Conservation (phyloP, 2,888 invertebrate genomes). For the Clitarchus hookeri region DNA sequence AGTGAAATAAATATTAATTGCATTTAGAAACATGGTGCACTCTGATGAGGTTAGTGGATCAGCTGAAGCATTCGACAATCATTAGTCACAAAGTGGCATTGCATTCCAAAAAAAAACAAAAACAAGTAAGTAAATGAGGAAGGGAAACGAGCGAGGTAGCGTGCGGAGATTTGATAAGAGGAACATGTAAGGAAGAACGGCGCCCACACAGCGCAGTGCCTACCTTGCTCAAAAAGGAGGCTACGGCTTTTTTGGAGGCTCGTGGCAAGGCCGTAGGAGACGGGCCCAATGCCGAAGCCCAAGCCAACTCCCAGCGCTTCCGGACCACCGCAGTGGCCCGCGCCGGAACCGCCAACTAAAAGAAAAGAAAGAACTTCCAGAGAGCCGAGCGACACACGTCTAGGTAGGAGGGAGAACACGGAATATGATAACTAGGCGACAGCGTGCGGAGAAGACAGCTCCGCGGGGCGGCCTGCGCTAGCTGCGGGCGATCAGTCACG, state of each 20-base stretch:
- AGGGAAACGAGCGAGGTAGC: background rate
- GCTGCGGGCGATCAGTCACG: too few relatives aligned
- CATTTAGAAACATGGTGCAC: background rate
- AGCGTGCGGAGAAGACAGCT: background rate
- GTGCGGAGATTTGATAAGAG: background rate
- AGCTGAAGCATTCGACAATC: background rate
- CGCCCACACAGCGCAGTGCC: conserved; percentile 46
- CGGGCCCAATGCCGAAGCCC: conserved; percentile 52
- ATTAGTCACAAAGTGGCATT: background rate
- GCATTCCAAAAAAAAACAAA: background rate
- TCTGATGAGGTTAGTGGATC: background rate
- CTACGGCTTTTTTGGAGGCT: conserved; percentile 57
- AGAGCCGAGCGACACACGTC: conserved; percentile 23
- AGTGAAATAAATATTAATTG: background rate
- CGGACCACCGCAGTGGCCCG: conserved; percentile 57
- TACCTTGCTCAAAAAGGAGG: conserved; percentile 58
- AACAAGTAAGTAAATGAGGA: too few relatives aligned
- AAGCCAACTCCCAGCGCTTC: conserved; percentile 56
- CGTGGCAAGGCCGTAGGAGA: conserved; percentile 57
- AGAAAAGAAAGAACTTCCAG: conserved; percentile 47
- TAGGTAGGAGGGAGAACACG: background rate
- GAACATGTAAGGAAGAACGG: background rate
- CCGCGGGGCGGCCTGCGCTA: too few relatives aligned
- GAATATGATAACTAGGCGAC: background rate
- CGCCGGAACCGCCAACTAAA: conserved; percentile 52